Evolutionary conservation across 1,140 invertebrate species (phyloP).

Genomic region (Maniola jurtina): DNA sequence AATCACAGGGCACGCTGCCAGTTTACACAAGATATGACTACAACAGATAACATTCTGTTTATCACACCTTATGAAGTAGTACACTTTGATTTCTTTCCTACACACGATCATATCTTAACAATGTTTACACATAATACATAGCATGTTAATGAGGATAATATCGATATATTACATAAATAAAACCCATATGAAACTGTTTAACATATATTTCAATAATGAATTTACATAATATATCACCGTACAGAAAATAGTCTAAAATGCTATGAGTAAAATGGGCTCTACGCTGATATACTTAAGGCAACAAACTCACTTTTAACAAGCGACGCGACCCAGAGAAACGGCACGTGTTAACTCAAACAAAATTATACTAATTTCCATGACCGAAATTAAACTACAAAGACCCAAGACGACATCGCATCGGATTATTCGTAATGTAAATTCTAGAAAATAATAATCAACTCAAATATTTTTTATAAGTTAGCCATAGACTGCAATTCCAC

Average conservation of each 20-base stretch:
- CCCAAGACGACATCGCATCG: no score
- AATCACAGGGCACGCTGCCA: conserved; percentile 54
- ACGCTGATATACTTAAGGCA: conserved; percentile 23
- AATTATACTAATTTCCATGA: no score
- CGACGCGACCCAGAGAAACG: no score
- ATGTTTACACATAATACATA: conserved; percentile 26
- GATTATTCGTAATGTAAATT: no score
- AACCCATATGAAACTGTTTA: conserved; percentile 72
- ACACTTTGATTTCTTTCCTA: conserved; percentile 29
- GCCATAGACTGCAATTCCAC: no score
- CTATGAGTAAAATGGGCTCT: conserved; percentile 32
- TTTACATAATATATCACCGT: conserved; percentile 73
- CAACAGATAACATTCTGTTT: conserved; percentile 51
- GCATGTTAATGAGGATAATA: conserved; percentile 35
- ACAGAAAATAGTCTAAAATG: conserved; percentile 47
- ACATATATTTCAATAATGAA: conserved; percentile 76
- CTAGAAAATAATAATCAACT: no score
- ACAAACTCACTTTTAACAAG: no score
- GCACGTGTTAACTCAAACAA: no score
- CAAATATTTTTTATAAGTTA: no score
- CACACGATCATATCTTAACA: conserved; percentile 19
- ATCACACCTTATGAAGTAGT: conserved; percentile 37
- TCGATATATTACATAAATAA: conserved; percentile 65
- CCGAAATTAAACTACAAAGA: no score
- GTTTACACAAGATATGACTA: conserved; percentile 60